Conservation (phyloP, 2,113 vertebrate genomes). For the Trematocara marginatum region DNA sequence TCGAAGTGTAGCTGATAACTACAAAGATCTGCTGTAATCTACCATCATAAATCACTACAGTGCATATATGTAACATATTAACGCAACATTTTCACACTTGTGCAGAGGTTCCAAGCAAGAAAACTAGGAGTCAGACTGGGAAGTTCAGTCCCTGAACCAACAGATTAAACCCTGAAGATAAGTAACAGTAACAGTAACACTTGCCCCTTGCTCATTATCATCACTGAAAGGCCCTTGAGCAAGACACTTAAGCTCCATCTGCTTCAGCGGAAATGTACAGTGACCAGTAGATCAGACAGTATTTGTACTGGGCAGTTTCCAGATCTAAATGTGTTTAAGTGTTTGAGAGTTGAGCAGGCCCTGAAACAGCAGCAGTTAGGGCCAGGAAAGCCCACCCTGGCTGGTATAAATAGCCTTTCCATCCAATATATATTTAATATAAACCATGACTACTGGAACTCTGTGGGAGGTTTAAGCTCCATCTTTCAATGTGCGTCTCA, state of each 20-base stretch:
- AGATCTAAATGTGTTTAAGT: not conserved
- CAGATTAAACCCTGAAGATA: not conserved
- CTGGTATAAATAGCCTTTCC: not conserved
- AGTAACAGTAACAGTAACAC: not conserved
- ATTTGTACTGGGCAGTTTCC: not conserved
- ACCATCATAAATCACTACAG: not conserved
- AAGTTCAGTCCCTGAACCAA: not conserved
- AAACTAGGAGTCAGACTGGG: not conserved
- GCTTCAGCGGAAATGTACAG: not conserved
- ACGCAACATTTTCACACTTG: not conserved
- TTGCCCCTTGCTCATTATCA: not conserved
- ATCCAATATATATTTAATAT: not conserved
- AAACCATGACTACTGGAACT: conserved; percentile 5
- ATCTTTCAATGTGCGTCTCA: conserved; percentile 16
- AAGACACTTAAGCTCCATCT: not conserved
- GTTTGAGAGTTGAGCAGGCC: not conserved
- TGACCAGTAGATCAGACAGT: not conserved
- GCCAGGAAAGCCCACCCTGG: not conserved
- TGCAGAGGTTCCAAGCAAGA: not conserved
- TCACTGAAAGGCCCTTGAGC: conserved; percentile 13
- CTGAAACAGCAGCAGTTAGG: not conserved
- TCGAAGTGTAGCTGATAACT: not conserved
- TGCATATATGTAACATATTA: not conserved
- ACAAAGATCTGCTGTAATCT: not conserved
- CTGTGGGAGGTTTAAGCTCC: not conserved